Conservation (phyloP, 2,888 invertebrate species). For the Hypena proboscidalis region DNA sequence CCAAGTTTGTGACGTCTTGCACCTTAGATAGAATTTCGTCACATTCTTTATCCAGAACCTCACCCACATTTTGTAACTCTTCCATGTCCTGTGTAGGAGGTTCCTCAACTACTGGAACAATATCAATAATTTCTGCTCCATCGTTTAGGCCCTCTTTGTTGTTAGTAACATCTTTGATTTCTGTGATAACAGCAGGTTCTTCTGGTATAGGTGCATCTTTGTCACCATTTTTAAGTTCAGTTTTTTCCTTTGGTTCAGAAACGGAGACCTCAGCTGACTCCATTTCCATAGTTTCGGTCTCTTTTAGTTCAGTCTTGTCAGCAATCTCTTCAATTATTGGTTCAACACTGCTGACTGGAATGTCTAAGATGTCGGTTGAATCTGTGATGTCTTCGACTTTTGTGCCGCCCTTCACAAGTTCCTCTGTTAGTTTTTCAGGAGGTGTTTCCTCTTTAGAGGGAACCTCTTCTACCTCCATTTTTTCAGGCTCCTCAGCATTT, state of each 20-base stretch:
- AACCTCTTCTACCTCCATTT: slow-evolving; percentile 62
- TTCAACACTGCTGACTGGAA: slow-evolving; percentile 50
- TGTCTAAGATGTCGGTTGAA: slow-evolving; percentile 46
- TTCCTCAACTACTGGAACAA: slow-evolving; percentile 72
- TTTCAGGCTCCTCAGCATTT: slow-evolving; percentile 47
- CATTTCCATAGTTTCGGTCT: slow-evolving; percentile 63
- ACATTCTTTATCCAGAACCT: slow-evolving; percentile 79
- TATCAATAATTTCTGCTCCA: slow-evolving; percentile 60
- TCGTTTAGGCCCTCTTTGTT: slow-evolving; percentile 60
- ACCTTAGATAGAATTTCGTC: slow-evolving; percentile 80
- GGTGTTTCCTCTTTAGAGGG: slow-evolving; percentile 16
- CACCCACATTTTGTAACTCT: slow-evolving; percentile 70
- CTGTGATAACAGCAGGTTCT: slow-evolving; percentile 56
- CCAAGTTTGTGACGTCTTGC: slow-evolving; percentile 75
- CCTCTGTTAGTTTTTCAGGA: slow-evolving; percentile 18
- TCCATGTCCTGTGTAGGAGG: slow-evolving; percentile 68
- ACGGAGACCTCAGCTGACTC: slow-evolving; percentile 43
- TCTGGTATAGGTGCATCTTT: slow-evolving; percentile 46
- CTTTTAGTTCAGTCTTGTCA: slow-evolving; percentile 58
- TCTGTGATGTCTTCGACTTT: slow-evolving; percentile 58
- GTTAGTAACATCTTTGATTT: slow-evolving; percentile 68
- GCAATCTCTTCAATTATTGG: slow-evolving; percentile 59
- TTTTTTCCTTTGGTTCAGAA: slow-evolving; percentile 53
- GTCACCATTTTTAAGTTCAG: slow-evolving; percentile 45
- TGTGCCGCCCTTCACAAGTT: slow-evolving; percentile 42